Percentiles rank a stretch among this genome's conserved stretches.
These are phyloP conservation scores for Sphenopsis melanotis DNA, from an alignment of 2,797 vertebrate genomes.

Conservation along the genomic window DNA sequence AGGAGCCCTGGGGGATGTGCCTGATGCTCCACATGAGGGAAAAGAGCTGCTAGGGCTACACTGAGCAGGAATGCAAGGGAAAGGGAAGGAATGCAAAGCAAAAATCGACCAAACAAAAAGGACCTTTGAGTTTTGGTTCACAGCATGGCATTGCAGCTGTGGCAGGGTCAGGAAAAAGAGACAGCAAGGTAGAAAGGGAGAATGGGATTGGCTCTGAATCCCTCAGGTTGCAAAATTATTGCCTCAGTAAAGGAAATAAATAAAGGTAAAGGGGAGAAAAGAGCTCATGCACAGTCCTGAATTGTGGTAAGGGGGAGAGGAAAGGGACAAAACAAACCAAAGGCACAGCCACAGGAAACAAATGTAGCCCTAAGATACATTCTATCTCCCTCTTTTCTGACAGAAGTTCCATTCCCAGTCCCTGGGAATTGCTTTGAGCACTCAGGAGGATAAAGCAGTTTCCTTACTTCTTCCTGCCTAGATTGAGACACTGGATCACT, in stretches of 20 bases:
- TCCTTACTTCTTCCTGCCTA: conserved; percentile 12
- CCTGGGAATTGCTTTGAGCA: not conserved
- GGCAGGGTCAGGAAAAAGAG: not conserved
- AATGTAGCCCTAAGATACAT: not conserved
- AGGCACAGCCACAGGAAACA: conserved; percentile 10
- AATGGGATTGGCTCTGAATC: not conserved
- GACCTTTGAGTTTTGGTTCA: not conserved
- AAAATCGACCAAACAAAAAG: not conserved
- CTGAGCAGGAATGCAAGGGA: not conserved
- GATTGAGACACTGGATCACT: not conserved
- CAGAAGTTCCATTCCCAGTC: not conserved
- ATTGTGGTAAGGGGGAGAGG: not conserved
- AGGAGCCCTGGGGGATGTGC: not conserved
- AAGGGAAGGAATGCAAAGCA: not conserved
- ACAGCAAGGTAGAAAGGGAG: not conserved
- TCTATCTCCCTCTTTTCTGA: not conserved
- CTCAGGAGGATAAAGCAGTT: not conserved
- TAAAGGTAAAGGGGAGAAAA: not conserved
- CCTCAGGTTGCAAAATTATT: not conserved
- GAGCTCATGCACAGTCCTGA: not conserved
- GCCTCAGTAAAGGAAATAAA: not conserved
- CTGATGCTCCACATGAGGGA: not conserved
- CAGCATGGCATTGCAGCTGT: not conserved
- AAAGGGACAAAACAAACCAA: not conserved
- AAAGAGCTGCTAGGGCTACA: not conserved